Evolutionary conservation across 2,113 vertebrate genomes (phyloP).

Genomic region (Grantiella picta): DNA sequence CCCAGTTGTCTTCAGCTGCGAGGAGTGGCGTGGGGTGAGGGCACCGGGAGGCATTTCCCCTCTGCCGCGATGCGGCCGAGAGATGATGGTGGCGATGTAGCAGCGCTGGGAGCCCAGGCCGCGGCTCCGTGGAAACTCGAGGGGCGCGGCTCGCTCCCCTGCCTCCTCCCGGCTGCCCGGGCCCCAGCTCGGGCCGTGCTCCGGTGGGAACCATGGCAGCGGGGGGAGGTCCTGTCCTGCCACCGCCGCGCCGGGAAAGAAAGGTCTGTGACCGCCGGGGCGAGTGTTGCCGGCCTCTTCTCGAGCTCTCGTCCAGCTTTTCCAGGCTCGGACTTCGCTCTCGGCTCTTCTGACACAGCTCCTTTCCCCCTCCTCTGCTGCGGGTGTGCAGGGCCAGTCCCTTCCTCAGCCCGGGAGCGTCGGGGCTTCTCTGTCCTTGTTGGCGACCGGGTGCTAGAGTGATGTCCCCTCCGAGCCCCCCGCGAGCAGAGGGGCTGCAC

Average conservation of each 20-base stretch:
- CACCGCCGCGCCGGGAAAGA: not conserved
- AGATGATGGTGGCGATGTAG: not conserved
- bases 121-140: not conserved
- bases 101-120: not conserved
- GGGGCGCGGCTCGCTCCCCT: not conserved
- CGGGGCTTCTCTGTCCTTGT: not conserved
- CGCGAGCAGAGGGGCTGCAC: not conserved
- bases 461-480: not conserved
- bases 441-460: not conserved
- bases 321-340: not conserved
- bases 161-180: not conserved
- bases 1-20: not conserved
- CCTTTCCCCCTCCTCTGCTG: not conserved
- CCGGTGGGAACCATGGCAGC: not conserved
- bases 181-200: not conserved
- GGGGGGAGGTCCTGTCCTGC: not conserved
- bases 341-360: not conserved
- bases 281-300: not conserved
- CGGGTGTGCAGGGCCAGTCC: not conserved
- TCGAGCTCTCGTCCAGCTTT: not conserved
- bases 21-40: not conserved
- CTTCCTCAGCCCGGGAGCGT: too few species aligned
- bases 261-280: not conserved
- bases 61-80: too few species aligned
- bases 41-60: not conserved